A percentile compares a stretch with the other conserved stretches of the same genome.
phyloP scores from a whole-genome alignment of 2,888 invertebrate species.

The Adineta ricciae region DNA sequence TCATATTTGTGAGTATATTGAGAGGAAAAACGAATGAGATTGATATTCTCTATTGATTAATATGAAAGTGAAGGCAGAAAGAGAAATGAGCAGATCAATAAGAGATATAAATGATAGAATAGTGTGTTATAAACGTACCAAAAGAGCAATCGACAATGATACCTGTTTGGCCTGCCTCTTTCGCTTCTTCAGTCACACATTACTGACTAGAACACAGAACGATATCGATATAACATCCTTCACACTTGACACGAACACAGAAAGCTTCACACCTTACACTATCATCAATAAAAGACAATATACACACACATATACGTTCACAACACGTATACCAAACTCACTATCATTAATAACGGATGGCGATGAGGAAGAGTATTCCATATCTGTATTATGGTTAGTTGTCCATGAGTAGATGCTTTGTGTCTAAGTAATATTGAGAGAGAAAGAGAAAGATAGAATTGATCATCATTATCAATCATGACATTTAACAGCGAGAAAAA shows the following conservation, averaged over 20 bases:
- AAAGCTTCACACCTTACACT: conserved; percentile 4
- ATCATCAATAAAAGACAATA: background rate
- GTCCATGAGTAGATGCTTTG: background rate
- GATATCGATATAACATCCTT: conserved; percentile 9
- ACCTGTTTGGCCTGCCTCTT: background rate
- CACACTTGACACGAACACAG: background rate
- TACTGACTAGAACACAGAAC: conserved; percentile 15
- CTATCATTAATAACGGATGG: background rate
- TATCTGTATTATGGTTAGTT: background rate
- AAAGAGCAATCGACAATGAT: conserved; percentile 5
- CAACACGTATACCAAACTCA: background rate
- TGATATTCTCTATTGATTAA: conserved; percentile 9
- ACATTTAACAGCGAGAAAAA: background rate
- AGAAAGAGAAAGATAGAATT: background rate
- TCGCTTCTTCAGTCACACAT: conserved; percentile 4
- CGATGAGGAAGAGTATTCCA: background rate
- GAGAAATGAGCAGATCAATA: background rate
- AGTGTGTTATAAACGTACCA: background rate
- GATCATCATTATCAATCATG: background rate
- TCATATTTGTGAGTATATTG: conserved; percentile 3
- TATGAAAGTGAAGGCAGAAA: conserved; percentile 3
- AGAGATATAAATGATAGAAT: conserved; percentile 13
- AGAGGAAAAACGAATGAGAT: background rate
- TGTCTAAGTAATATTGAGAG: background rate
- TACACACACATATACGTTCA: background rate